phyloP scores from a whole-genome alignment of 2,888 invertebrate species.

The Rhimphoctona megacephalus region DNA sequence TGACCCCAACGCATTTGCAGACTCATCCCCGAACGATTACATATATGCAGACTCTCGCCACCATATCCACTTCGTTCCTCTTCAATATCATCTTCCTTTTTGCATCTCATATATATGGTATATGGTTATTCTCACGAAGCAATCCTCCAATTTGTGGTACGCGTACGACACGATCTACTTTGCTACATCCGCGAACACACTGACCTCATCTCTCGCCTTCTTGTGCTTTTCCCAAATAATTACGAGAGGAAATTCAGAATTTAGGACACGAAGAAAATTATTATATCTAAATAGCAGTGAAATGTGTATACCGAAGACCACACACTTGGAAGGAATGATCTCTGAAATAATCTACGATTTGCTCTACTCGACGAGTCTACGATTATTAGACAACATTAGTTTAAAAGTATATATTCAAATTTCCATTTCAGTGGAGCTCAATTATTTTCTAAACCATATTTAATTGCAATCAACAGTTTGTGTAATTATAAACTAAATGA shows the following conservation, averaged over 20 bases:
- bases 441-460: neutral
- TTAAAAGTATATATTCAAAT: neutral
- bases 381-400: too few relatives aligned
- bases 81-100: slow-evolving; percentile 29
- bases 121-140: slow-evolving; percentile 26
- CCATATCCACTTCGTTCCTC: slow-evolving; percentile 12
- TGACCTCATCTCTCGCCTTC: slow-evolving; percentile 58
- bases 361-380: neutral
- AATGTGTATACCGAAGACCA: slow-evolving; percentile 12
- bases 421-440: neutral
- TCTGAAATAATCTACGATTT: slow-evolving; percentile 5
- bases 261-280: slow-evolving; percentile 41
- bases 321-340: neutral
- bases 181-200: slow-evolving; percentile 62
- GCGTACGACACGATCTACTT: slow-evolving; percentile 62
- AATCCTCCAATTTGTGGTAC: slow-evolving; percentile 61
- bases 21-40: slow-evolving; percentile 17
- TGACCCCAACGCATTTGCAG: slow-evolving; percentile 4
- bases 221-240: slow-evolving; percentile 60
- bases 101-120: slow-evolving; percentile 10
- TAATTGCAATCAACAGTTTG: neutral
- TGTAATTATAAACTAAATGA: neutral
- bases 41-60: slow-evolving; percentile 10
- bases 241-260: slow-evolving; percentile 39
- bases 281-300: slow-evolving; percentile 45